Evolutionary conservation across 2,888 invertebrate species (phyloP), one percentile per base, ranked within the genome.

Genomic region (Agapetus fuscipes): DNA sequence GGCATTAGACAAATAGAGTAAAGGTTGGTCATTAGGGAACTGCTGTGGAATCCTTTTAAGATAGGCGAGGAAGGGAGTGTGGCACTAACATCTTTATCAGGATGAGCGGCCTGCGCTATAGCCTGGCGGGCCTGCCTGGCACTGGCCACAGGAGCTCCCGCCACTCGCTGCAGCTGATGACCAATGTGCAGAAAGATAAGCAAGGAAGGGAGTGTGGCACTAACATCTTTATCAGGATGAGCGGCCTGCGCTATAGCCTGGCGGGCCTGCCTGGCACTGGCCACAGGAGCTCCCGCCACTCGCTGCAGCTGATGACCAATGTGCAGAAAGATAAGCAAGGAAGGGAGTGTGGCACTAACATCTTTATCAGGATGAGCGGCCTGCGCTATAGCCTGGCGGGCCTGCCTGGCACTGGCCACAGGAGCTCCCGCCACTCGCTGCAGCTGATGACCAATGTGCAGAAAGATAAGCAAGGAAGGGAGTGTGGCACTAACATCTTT

Each of bases 141-240:
- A 44, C 69, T 69, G 39, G 71, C 66, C 3, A 83, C 74, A 46
- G 68, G 62, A n/a, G 76, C 62, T 10, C 83, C 84, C 16, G 81
- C 78, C 15, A 90, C 74, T 27, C 81, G 83, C 13, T 84, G 63
- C 30, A 91, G 62, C 52, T 84, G 76, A 69, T 93, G 91, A 1
- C 91, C 91, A 17, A 83, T 76, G 52, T 86, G 86, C 32, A 87
- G 69, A n/a, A n/a, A n/a, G n/a, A n/a, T n/a, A n/a, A n/a, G n/a
- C n/a, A n/a, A n/a, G n/a, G n/a, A n/a, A n/a, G n/a, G n/a, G n/a
- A n/a, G n/a, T n/a, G n/a, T n/a, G n/a, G n/a, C n/a, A n/a, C n/a
- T n/a, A n/a, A n/a, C n/a, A n/a, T n/a, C n/a, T n/a, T n/a, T n/a
- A n/a, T n/a, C n/a, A n/a, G n/a, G n/a, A n/a, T n/a, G 30, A n/a